Percentiles rank a stretch among this genome's conserved stretches.
phyloP scores from a whole-genome alignment of 2,797 vertebrate species.

The Micrastur ruficollis region DNA sequence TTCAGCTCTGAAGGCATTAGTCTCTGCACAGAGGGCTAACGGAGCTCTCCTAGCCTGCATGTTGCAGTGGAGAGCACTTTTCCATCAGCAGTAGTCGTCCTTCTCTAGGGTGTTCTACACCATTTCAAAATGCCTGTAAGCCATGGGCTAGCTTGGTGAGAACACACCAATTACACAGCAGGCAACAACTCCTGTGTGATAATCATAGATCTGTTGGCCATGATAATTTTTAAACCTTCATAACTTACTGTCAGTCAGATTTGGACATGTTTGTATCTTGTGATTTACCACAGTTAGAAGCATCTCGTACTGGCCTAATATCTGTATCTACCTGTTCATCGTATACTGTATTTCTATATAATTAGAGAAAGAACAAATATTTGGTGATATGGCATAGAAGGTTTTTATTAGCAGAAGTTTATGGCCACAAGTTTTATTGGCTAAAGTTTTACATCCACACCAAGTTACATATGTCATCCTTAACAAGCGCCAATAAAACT shows the following conservation, averaged over 20 bases:
- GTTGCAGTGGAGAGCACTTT: not conserved
- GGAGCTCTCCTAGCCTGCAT: not conserved
- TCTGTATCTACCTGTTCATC: not conserved
- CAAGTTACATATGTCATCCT: not conserved
- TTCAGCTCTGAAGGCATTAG: not conserved
- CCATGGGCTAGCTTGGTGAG: not conserved
- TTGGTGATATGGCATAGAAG: not conserved
- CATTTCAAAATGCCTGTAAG: not conserved
- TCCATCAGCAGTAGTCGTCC: not conserved
- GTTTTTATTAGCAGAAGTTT: conserved; percentile 24
- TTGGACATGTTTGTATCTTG: not conserved
- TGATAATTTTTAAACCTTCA: not conserved
- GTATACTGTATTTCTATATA: not conserved
- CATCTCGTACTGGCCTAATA: not conserved
- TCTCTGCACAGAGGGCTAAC: not conserved
- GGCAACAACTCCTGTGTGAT: not conserved
- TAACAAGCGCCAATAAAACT: not conserved
- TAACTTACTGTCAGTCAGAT: not conserved
- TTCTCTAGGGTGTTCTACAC: not conserved
- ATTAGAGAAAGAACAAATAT: not conserved
- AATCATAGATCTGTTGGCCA: not conserved
- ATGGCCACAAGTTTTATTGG: not conserved
- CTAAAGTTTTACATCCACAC: not conserved
- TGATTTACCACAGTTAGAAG: not conserved
- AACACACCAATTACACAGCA: not conserved